Evolutionary conservation across 2,113 vertebrate genomes (phyloP), one percentile per base, ranked within the genome.

Genomic region (Ophiodon elongatus): DNA sequence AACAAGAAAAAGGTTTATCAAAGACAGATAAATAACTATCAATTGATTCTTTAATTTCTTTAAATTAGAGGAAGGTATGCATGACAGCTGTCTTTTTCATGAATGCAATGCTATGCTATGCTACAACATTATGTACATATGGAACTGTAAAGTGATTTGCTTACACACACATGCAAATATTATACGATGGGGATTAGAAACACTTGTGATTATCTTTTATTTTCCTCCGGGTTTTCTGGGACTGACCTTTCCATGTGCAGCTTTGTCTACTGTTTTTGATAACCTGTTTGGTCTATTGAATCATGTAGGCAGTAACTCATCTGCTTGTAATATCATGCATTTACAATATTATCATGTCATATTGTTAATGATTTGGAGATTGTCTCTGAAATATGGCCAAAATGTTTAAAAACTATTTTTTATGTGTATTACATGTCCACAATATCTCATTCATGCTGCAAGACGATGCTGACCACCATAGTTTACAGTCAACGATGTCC

Each of bases 11-110:
- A 47, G 4, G 43, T 56, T 31, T 60, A 63, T 27, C 6, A 41
- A 41, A 69, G 33, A 62, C 66, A 69, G 17, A 73, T 9, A 81
- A 81, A 75, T 23, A 50, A 23, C 4, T 57, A 47, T 45, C 25
- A 0, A n/a, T 39, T 29, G 39, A 45, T 78, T 65, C 15, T 19
- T n/a, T n/a, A n/a, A n/a, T n/a, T n/a, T n/a, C n/a, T n/a, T n/a
- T n/a, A n/a, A n/a, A n/a, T 43, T 70, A 35, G 6, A 80, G 7
- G 9, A 59, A 39, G 31, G 15, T 57, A 56, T 74, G 43, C 15
- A n/a, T 27, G 9, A 19, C 23, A 27, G 6, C 4, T 4, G 1
- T 72, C 50, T 23, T 25, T 23, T 60, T 43, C 9, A 29, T 57
- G 5, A 43, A 33, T n/a, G 21, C 31, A 45, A 33, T 45, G 39